phyloP scores from a whole-genome alignment of 2,797 vertebrate species.

The Chrosomus eos region DNA sequence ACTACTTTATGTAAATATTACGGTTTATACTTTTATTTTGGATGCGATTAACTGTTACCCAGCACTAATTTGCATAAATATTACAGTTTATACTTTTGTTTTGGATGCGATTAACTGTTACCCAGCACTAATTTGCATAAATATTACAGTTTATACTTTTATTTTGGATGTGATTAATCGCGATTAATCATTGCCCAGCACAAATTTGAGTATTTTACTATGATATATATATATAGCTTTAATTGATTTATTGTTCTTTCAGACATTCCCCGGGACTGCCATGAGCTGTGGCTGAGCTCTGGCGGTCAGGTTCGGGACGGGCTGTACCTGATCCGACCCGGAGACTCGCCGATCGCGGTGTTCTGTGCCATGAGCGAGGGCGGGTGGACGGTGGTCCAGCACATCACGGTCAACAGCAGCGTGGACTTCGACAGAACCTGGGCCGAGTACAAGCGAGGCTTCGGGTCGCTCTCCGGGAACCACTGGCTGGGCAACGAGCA shows the following conservation, averaged over 20 bases:
- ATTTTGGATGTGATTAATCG: too few species aligned
- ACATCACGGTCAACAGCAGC: conserved; percentile 85
- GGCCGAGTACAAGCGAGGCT: conserved; percentile 83
- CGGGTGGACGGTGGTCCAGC: conserved; percentile 89
- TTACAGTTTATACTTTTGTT: too few species aligned
- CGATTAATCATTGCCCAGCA: too few species aligned
- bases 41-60: too few species aligned
- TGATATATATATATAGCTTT: too few species aligned
- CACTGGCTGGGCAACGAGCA: conserved; percentile 90
- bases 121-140: too few species aligned
- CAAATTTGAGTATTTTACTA: too few species aligned
- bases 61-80: too few species aligned
- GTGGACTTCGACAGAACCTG: conserved; percentile 84
- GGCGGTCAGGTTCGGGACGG: conserved; percentile 81
- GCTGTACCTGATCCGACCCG: conserved; percentile 84
- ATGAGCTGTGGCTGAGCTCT: conserved; percentile 84
- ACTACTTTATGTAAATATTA: too few species aligned
- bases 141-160: too few species aligned
- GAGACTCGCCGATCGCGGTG: conserved; percentile 74
- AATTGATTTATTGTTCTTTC: background rate
- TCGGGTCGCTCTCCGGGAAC: conserved; percentile 79
- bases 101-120: too few species aligned
- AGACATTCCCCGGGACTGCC: conserved; percentile 84
- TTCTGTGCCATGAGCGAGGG: conserved; percentile 88
- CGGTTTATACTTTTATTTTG: too few species aligned